phyloP scores from a whole-genome alignment of 1,140 invertebrate genomes.

The Hycleus phaleratus region DNA sequence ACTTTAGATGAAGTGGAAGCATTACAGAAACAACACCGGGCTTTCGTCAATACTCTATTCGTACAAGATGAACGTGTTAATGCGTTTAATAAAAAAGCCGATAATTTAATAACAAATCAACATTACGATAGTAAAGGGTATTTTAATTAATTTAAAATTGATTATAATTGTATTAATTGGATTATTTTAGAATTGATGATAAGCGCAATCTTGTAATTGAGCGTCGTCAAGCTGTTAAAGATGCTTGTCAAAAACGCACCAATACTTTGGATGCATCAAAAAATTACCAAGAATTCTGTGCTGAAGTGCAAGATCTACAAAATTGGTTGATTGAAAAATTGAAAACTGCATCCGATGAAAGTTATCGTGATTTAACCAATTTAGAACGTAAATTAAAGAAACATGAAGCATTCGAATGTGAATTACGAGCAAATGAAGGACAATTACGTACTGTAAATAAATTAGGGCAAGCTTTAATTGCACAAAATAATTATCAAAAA shows the following conservation, averaged over 20 bases:
- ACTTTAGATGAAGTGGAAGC: slow-evolving; percentile 93
- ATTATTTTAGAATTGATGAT: slow-evolving; percentile 56
- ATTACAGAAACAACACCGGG: slow-evolving; percentile 86
- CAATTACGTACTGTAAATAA: slow-evolving; percentile 79
- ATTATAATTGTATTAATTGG: slow-evolving; percentile 35
- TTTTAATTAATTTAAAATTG: too few relatives aligned
- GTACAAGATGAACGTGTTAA: slow-evolving; percentile 91
- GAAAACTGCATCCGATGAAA: slow-evolving; percentile 85
- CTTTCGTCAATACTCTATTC: slow-evolving; percentile 87
- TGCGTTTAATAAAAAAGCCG: slow-evolving; percentile 77
- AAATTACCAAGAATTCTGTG: slow-evolving; percentile 78
- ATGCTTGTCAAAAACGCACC: slow-evolving; percentile 62
- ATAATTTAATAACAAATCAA: slow-evolving; percentile 69
- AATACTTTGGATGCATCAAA: slow-evolving; percentile 68
- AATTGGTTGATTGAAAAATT: slow-evolving; percentile 91
- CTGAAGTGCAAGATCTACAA: slow-evolving; percentile 79
- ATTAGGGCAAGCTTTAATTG: slow-evolving; percentile 60
- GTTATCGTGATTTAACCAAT: slow-evolving; percentile 85
- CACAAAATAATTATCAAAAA: slow-evolving; percentile 60
- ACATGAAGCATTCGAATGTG: slow-evolving; percentile 95
- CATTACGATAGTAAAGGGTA: slow-evolving; percentile 84
- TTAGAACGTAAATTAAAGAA: slow-evolving; percentile 91
- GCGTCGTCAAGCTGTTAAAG: slow-evolving; percentile 65
- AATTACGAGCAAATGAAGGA: slow-evolving; percentile 85
- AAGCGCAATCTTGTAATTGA: slow-evolving; percentile 67